Evolutionary conservation across 2,888 invertebrate genomes (phyloP), one percentile per base, ranked within the genome.

Genomic region (Digitonthophagus gazella): DNA sequence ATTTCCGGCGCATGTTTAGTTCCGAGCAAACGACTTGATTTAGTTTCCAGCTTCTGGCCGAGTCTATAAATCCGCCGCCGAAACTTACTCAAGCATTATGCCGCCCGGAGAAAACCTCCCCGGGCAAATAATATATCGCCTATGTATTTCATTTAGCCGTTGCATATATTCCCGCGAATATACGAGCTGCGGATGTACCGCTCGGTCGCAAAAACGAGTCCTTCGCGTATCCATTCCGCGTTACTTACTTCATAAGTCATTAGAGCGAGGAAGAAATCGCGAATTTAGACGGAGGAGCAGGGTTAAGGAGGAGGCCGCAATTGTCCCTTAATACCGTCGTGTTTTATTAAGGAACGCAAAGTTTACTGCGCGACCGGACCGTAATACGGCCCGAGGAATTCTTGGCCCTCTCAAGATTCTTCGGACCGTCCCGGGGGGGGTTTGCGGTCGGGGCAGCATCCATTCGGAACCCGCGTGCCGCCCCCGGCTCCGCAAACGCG

Each of bases 361-460:
- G 74, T 76, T 75, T 74, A 74, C 72, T 68, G 71, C 68, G 58
- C 55, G 70, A 57, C 63, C 68, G 69, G 68, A 65, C 64, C 67
- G 74, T 77, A 77, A 76, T 79, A 77, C 76, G 71, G 77, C 78
- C 76, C 74, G 74, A 80, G 80, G 78, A 80, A 81, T 81, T 81
- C 80, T 81, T 80, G 80, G 79, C 75, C 77, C 74, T 74, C 75
- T 75, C 77, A 75, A 77, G 74, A 76, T 78, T 77, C 77, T 78
- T 76, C 77, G 78, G 79, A 78, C 78, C 78, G 77, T 81, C 81
- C 80, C 81, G 79, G 80, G 79, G 77, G 81, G 81, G 82, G 80
- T 80, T 77, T 83, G 82, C 80, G 83, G 83, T 83, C 80, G 78
- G 77, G 77, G 76, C 77, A 79, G 81, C 82, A 82, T 82, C 81